Percentiles rank a stretch among this genome's conserved stretches.
Conservation (phyloP, 2,888 invertebrate species). For the Mesorhabditis sp. region DNA sequence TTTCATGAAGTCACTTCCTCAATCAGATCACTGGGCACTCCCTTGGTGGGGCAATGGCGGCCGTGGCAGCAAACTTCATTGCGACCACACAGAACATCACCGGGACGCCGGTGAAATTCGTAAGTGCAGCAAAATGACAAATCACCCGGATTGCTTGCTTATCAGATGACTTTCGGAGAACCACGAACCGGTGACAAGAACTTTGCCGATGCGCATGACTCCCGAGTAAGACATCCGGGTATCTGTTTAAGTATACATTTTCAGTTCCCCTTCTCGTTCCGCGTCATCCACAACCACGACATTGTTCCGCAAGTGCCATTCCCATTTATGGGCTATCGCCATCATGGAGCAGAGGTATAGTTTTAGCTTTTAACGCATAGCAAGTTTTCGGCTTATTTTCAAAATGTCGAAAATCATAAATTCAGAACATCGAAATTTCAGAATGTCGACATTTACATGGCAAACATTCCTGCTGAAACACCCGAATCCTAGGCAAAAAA, state of each 20-base stretch:
- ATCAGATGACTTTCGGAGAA: conserved; percentile 35
- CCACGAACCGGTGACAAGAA: conserved; percentile 41
- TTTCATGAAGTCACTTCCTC: not conserved
- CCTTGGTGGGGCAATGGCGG: conserved; percentile 44
- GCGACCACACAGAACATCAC: conserved; percentile 24
- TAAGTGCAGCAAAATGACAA: not conserved
- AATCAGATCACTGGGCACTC: conserved; percentile 36
- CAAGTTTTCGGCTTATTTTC: no score
- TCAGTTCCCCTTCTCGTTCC: conserved; percentile 24
- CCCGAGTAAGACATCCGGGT: conserved; percentile 14
- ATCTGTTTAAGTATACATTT: not conserved
- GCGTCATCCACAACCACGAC: conserved; percentile 22
- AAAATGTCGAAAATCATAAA: no score
- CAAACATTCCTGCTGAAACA: no score
- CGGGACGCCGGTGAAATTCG: conserved; percentile 28
- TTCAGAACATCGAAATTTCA: no score
- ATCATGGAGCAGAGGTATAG: not conserved
- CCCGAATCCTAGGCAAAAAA: no score
- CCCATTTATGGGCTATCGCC: conserved; percentile 14
- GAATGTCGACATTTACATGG: no score
- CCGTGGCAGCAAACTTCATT: conserved; percentile 39
- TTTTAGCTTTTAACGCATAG: no score
- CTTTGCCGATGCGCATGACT: conserved; percentile 39
- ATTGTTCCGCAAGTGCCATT: conserved; percentile 25
- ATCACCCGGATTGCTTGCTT: not conserved